These are phyloP conservation scores for Staurois parvus DNA, from an alignment of 2,797 vertebrate species.

Conservation along the genomic window DNA sequence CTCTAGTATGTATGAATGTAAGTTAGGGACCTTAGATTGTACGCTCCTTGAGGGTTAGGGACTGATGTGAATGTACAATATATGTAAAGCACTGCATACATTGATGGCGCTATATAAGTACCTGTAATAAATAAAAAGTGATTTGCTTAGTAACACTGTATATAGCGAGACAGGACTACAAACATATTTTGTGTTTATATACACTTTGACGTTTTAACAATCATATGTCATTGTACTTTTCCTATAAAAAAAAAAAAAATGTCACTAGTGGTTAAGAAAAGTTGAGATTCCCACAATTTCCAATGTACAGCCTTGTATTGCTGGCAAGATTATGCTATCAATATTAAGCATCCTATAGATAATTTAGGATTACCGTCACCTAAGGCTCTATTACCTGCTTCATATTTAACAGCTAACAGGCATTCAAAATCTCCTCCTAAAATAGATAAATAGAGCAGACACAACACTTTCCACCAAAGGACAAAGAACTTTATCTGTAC, in stretches of 20 bases:
- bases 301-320: not conserved
- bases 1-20: no score
- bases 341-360: not conserved
- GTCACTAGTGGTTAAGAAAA: not conserved
- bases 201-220: no score
- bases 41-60: no score
- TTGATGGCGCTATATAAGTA: no score
- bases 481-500: constrained; percentile 45
- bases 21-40: no score
- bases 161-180: no score
- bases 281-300: not conserved
- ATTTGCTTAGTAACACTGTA: no score
- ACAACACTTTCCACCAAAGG: constrained; percentile 21
- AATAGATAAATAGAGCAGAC: constrained; percentile 3
- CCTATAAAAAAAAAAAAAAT: no score
- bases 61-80: no score
- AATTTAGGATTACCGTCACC: not conserved
- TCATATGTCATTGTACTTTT: not conserved
- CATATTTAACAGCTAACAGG: not conserved
- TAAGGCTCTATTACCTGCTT: not conserved
- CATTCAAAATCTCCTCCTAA: not conserved
- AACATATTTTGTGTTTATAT: no score
- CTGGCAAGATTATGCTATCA: not conserved
- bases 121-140: no score
- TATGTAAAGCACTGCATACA: no score